Conservation (phyloP, 2,113 vertebrate species). For the Dipodomys ordii region DNA sequence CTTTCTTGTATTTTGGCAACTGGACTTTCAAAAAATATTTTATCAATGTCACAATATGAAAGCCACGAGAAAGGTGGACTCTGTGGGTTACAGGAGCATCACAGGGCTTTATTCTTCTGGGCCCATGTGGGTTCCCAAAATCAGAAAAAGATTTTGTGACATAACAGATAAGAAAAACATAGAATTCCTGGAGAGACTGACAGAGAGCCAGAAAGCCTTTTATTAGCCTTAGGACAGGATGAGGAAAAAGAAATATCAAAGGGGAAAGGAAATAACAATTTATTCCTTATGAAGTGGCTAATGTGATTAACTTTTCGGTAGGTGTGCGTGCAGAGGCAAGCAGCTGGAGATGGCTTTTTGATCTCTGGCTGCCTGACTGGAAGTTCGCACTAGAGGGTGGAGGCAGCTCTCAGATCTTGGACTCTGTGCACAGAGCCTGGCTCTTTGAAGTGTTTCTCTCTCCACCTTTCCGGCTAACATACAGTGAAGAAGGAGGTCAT, state of each 20-base stretch:
- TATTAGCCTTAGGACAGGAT: not conserved
- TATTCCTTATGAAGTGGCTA: conserved; percentile 65
- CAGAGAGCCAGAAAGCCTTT: not conserved
- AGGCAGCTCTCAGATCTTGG: conserved; percentile 33
- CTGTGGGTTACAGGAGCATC: not conserved
- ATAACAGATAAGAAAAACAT: conserved; percentile 2
- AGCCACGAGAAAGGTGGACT: not conserved
- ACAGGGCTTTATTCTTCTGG: not conserved
- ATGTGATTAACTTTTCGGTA: conserved; percentile 54
- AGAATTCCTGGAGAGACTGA: conserved; percentile 33
- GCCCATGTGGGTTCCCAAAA: not conserved
- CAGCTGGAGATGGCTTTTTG: conserved; percentile 68
- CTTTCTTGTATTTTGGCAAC: not conserved
- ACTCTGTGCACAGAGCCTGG: conserved; percentile 45
- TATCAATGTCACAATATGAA: not conserved
- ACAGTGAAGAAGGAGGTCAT: conserved; percentile 42
- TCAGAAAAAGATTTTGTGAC: not conserved
- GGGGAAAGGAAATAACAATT: conserved; percentile 55
- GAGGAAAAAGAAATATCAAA: conserved; percentile 50
- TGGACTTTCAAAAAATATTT: not conserved
- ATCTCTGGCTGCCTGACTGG: conserved; percentile 56
- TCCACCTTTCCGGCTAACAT: conserved; percentile 36
- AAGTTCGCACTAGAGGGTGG: conserved; percentile 1
- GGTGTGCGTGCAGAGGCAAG: not conserved
- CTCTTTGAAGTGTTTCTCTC: conserved; percentile 69